Evolutionary conservation across 1,140 invertebrate species (phyloP).

Genomic region (Drosophila pandora): DNA sequence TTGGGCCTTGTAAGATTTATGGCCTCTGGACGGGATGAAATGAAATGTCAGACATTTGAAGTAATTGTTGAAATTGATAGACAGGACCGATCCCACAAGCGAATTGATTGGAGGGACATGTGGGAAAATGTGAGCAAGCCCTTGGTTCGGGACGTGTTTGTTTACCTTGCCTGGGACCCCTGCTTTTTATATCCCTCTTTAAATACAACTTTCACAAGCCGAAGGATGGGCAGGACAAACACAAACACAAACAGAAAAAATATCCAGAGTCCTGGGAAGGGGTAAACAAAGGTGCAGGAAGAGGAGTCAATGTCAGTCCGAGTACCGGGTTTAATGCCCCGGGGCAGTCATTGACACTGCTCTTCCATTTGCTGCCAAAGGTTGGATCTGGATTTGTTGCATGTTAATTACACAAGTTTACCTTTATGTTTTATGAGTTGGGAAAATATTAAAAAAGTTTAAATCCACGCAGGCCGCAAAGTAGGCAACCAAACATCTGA

Average conservation of each 20-base stretch:
- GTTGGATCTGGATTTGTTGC: slow-evolving; percentile 4
- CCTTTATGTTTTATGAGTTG: slow-evolving; percentile 15
- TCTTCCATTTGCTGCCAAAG: slow-evolving; percentile 25
- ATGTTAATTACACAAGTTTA: slow-evolving; percentile 35
- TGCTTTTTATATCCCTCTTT: slow-evolving; percentile 32
- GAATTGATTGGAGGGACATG: slow-evolving; percentile 30
- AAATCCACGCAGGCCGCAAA: slow-evolving; percentile 2
- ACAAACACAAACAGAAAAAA: slow-evolving; percentile 3
- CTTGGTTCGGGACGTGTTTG: slow-evolving; percentile 16
- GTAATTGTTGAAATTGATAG: slow-evolving; percentile 71
- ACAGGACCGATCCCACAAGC: slow-evolving; percentile 29
- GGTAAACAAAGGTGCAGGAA: slow-evolving; percentile 31
- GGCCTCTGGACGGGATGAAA: slow-evolving; percentile 36
- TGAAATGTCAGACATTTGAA: slow-evolving; percentile 51
- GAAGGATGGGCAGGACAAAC: slow-evolving; percentile 17
- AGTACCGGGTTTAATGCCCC: slow-evolving; percentile 40
- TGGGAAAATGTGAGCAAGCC: slow-evolving; percentile 31
- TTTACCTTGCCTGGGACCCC: slow-evolving; percentile 19
- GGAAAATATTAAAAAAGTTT: slow-evolving; percentile 26
- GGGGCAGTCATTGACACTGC: slow-evolving; percentile 43
- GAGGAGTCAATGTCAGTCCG: slow-evolving; percentile 23
- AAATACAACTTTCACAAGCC: slow-evolving; percentile 42
- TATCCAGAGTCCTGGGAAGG: neutral
- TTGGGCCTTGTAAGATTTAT: slow-evolving; percentile 69
- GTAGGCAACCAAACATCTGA: neutral